Evolutionary conservation across 2,888 invertebrate genomes (phyloP).

Genomic region (Stenodema calcarata): DNA sequence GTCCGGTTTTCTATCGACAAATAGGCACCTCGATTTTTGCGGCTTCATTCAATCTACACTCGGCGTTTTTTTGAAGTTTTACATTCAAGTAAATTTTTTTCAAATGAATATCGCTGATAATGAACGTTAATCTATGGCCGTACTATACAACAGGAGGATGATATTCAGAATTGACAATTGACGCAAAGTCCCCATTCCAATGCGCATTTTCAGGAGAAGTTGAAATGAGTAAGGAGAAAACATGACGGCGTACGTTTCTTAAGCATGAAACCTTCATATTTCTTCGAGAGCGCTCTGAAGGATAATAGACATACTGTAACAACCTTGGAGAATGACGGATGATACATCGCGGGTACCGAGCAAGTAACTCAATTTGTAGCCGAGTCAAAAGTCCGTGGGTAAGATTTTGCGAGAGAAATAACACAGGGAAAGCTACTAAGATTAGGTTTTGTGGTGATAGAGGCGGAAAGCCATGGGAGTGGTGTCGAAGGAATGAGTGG

Average conservation of each 20-base stretch:
- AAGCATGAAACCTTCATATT: background rate
- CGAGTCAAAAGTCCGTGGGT: background rate
- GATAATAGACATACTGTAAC: background rate
- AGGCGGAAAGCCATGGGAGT: background rate
- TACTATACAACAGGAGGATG: too few species aligned
- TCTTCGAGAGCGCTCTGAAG: background rate
- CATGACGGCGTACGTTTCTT: background rate
- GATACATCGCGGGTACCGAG: background rate
- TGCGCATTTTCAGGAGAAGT: too few species aligned
- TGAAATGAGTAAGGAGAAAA: too few species aligned
- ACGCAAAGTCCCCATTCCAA: too few species aligned
- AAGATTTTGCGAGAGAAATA: conserved; percentile 21
- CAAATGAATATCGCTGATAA: too few species aligned
- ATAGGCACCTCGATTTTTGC: too few species aligned
- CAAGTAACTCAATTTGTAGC: conserved; percentile 29
- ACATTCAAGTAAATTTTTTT: too few species aligned
- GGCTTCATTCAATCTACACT: too few species aligned
- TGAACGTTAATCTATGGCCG: too few species aligned
- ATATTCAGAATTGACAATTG: too few species aligned
- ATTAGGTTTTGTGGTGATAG: conserved; percentile 34
- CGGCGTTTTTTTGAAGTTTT: too few species aligned
- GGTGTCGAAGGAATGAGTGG: background rate
- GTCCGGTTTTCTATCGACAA: too few species aligned
- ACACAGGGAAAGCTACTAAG: background rate
- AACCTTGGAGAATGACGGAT: background rate